Conservation (phyloP, 2,888 invertebrate genomes). For the Leptinotarsa haldemani region DNA sequence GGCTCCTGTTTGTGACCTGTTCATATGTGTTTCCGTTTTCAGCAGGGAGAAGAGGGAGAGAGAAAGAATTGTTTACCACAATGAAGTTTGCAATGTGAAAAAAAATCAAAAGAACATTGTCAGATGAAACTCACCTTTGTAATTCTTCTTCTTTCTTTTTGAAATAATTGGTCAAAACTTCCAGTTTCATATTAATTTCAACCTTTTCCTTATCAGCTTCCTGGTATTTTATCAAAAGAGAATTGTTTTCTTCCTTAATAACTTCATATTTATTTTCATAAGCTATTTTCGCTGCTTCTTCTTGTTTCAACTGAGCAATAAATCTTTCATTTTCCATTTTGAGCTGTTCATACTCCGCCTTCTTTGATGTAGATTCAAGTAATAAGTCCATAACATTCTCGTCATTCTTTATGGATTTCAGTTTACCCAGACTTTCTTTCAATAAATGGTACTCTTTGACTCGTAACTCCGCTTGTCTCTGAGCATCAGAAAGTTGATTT, state of each 20-base stretch:
- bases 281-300: conserved; percentile 65
- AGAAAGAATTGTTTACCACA: too few species aligned
- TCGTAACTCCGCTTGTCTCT: conserved; percentile 61
- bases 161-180: conserved; percentile 89
- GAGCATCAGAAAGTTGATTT: conserved; percentile 60
- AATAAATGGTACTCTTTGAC: conserved; percentile 65
- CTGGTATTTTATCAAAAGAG: conserved; percentile 71
- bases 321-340: conserved; percentile 69
- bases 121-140: conserved; percentile 76
- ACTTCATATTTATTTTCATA: conserved; percentile 65
- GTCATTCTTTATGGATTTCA: conserved; percentile 63
- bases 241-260: conserved; percentile 68
- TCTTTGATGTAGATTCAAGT: conserved; percentile 70
- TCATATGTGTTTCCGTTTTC: too few species aligned
- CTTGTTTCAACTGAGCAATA: conserved; percentile 64
- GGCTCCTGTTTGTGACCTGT: too few species aligned
- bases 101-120: not conserved
- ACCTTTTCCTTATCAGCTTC: conserved; percentile 77
- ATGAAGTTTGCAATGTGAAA: not conserved
- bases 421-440: conserved; percentile 66
- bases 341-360: conserved; percentile 71
- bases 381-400: conserved; percentile 60
- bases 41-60: too few species aligned
- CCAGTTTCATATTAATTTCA: conserved; percentile 85
- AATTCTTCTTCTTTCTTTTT: conserved; percentile 89